These are phyloP conservation scores for Amiota minor DNA, from an alignment of 2,888 invertebrate species.

Conservation along the genomic window DNA sequence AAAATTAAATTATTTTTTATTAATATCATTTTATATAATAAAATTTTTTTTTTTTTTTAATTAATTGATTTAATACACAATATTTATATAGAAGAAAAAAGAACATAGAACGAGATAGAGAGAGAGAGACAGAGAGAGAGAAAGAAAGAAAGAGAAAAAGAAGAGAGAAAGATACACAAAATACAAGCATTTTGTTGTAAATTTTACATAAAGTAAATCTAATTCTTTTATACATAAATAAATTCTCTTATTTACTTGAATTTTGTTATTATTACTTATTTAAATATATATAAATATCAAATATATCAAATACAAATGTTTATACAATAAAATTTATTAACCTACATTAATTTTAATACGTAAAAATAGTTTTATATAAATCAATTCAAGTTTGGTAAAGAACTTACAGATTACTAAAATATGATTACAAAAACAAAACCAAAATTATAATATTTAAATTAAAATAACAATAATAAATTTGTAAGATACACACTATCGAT, in stretches of 20 bases:
- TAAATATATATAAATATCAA: neutral
- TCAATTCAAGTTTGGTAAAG: neutral
- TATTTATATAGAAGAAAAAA: conserved; percentile 42
- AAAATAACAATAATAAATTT: no score
- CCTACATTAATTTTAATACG: conserved; percentile 1
- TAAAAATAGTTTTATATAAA: neutral
- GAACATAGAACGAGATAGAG: conserved; percentile 38
- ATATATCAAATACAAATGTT: no score
- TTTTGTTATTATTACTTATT: neutral
- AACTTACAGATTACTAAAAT: neutral
- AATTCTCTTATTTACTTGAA: neutral
- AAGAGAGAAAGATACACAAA: conserved; percentile 62
- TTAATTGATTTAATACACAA: conserved; percentile 13
- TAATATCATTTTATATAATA: conserved; percentile 36
- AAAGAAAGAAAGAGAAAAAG: conserved; percentile 51
- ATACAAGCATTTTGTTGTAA: conserved; percentile 69
- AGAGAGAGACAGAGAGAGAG: conserved; percentile 36
- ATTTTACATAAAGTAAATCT: conserved; percentile 52
- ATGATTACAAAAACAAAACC: neutral
- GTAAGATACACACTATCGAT: no score
- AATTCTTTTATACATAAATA: conserved; percentile 29
- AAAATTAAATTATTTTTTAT: conserved; percentile 41
- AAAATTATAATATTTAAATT: no score
- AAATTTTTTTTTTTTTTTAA: conserved; percentile 31
- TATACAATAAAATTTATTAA: neutral